These are phyloP conservation scores for Villa cingulata DNA, from an alignment of 2,888 invertebrate species.

Conservation along the genomic window DNA sequence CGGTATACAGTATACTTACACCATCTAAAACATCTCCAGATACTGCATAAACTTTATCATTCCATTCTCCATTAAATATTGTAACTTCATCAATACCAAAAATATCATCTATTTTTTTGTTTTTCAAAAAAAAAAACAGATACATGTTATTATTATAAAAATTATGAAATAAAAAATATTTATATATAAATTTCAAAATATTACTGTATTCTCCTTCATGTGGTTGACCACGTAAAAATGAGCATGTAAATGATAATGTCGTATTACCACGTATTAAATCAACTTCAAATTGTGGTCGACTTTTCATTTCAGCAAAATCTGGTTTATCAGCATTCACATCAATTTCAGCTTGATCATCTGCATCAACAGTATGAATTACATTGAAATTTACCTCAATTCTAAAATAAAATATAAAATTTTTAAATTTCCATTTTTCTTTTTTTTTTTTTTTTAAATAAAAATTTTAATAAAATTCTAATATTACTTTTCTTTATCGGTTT, in stretches of 20 bases:
- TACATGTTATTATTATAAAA: no score
- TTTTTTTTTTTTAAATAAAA: background rate
- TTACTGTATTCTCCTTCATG: slow-evolving; percentile 60
- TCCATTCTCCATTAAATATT: slow-evolving; percentile 75
- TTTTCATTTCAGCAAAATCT: slow-evolving; percentile 71
- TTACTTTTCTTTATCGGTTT: slow-evolving; percentile 56
- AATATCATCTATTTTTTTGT: slow-evolving; percentile 51
- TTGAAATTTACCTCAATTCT: slow-evolving; percentile 74
- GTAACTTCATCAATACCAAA: slow-evolving; percentile 91
- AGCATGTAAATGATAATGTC: slow-evolving; percentile 74
- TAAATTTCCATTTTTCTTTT: no score
- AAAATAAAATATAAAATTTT: slow-evolving; percentile 14
- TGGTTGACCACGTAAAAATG: slow-evolving; percentile 52
- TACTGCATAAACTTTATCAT: slow-evolving; percentile 76
- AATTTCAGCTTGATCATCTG: slow-evolving; percentile 55
- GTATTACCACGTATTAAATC: slow-evolving; percentile 66
- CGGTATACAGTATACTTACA: slow-evolving; percentile 56
- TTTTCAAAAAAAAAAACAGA: background rate
- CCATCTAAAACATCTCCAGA: slow-evolving; percentile 92
- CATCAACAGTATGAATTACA: slow-evolving; percentile 88
- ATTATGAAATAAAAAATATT: no score
- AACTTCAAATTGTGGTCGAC: slow-evolving; percentile 82
- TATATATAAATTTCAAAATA: no score
- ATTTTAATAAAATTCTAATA: background rate
- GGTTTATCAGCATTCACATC: slow-evolving; percentile 52